Conservation (phyloP, 1,140 invertebrate species). For the Palaemon carinicauda region DNA sequence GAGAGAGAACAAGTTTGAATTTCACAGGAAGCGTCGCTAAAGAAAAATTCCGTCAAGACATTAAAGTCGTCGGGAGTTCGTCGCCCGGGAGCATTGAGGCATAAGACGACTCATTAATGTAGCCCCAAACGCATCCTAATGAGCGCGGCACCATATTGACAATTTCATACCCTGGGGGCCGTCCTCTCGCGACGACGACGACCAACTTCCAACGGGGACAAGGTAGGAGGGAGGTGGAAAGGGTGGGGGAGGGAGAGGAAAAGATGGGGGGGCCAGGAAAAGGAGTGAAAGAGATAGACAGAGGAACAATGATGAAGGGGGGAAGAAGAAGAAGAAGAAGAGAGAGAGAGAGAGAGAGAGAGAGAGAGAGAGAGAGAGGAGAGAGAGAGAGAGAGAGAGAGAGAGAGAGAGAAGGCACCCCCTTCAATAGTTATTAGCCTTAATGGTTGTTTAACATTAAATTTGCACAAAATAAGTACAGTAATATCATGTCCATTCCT, state of each 20-base stretch:
- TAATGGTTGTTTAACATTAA: not conserved
- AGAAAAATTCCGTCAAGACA: slow-evolving; percentile 48
- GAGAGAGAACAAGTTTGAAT: slow-evolving; percentile 28
- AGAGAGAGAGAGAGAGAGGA: not conserved
- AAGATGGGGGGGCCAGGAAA: not conserved
- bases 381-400: not conserved
- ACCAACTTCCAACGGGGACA: not conserved
- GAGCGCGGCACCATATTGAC: slow-evolving; percentile 50
- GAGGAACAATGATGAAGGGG: too few relatives aligned
- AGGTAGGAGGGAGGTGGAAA: not conserved
- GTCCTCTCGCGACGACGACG: not conserved
- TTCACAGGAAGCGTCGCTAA: slow-evolving; percentile 33
- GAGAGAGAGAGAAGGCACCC: not conserved
- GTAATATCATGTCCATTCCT: too few relatives aligned
- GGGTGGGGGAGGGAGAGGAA: not conserved
- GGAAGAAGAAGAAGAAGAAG: not conserved
- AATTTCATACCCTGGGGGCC: slow-evolving; percentile 49
- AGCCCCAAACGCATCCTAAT: slow-evolving; percentile 53
- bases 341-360: not conserved
- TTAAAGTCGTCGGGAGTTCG: slow-evolving; percentile 48
- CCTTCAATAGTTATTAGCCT: too few relatives aligned
- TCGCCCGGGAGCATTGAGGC: slow-evolving; percentile 33
- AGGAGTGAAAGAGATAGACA: not conserved
- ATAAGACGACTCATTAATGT: slow-evolving; percentile 54
- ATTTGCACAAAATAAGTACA: not conserved